Evolutionary conservation across 2,888 invertebrate species (phyloP).

Genomic region (Metopia argyrocephala): DNA sequence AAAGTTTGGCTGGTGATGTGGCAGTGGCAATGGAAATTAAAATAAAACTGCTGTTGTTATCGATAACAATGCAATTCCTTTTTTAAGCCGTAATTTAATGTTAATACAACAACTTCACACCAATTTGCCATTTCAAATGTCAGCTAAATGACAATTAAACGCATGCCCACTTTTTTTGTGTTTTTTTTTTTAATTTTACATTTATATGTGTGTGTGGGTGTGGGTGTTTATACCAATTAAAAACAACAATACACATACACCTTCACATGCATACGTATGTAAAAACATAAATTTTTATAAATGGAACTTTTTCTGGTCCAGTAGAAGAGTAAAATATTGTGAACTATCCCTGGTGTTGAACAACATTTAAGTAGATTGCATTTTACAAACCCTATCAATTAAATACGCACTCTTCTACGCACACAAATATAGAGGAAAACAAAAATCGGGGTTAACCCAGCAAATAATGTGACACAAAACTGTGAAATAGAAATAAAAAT

Average conservation of each 20-base stretch:
- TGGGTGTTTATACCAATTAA: slow-evolving; percentile 23
- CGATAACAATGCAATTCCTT: slow-evolving; percentile 58
- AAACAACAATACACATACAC: slow-evolving; percentile 17
- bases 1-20: not conserved
- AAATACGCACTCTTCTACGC: slow-evolving; percentile 28
- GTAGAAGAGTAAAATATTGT: not conserved
- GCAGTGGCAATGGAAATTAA: not conserved
- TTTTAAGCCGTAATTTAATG: slow-evolving; percentile 63
- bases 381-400: slow-evolving; percentile 66
- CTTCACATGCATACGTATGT: slow-evolving; percentile 22
- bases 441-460: too few relatives aligned
- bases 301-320: slow-evolving; percentile 17
- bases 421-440: slow-evolving; percentile 66
- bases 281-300: slow-evolving; percentile 40
- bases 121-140: slow-evolving; percentile 69
- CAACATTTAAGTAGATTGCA: slow-evolving; percentile 60
- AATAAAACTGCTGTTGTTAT: slow-evolving; percentile 11
- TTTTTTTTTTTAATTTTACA: not conserved
- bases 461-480: too few relatives aligned
- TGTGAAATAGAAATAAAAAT: too few relatives aligned
- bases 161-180: slow-evolving; percentile 57
- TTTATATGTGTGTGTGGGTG: not conserved
- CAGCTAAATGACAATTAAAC: slow-evolving; percentile 68
- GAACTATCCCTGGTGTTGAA: too few relatives aligned
- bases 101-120: slow-evolving; percentile 62